Base-by-base conservation (phyloP, 2,888 invertebrate genomes). In the Scaptomyza flava region DNA sequence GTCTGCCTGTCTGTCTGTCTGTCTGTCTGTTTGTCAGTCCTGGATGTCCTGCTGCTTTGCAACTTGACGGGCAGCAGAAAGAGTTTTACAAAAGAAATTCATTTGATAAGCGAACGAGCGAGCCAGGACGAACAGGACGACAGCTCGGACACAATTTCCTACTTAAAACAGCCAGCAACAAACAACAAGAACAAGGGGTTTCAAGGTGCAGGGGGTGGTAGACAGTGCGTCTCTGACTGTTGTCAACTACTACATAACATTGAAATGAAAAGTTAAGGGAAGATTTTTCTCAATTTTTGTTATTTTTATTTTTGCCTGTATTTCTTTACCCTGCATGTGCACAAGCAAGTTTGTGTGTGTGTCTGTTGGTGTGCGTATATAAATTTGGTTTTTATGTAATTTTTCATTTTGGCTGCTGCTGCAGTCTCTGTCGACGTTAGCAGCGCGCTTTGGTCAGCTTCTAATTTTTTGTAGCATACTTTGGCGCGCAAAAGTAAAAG, bases 381-480 rank as follows among this genome's bases (percentile, higher is more conserved):
- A 85, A 78, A 87, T 87, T 87, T 81, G 85, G 66, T 85, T 87
- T 87, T 81, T 85, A 87, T 87, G 85, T 81, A 85, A 81, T 81
- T 87, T 81, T 85, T 87, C 88, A 81, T 81, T 85, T 81, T 64
- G 81, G 69, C 68, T 59, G 75, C 51, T 23, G 46, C 11, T 53
- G 51, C 20, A 51, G 50, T 5, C 38, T 20, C 58, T 52, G 70
- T 33, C 38, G 59, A 43, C 31, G 56, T 52, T 23, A 34, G 50
- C 45, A 36, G 54, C 46, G 54, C 43, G 63, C 43, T 62, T 54
- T 77, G 74, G 81, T 74, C 86, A 72, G 52, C 57, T 62, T 61
- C 65, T 62, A 52, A 63, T 66, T 67, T 73, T 52, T 64, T 73
- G 61, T 71, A 70, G 82, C 82, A 76, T 84, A 69, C 71, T 82